Evolutionary conservation across 2,888 invertebrate species (phyloP), one percentile per base, ranked within the genome.

Genomic region (Alitta virens): DNA sequence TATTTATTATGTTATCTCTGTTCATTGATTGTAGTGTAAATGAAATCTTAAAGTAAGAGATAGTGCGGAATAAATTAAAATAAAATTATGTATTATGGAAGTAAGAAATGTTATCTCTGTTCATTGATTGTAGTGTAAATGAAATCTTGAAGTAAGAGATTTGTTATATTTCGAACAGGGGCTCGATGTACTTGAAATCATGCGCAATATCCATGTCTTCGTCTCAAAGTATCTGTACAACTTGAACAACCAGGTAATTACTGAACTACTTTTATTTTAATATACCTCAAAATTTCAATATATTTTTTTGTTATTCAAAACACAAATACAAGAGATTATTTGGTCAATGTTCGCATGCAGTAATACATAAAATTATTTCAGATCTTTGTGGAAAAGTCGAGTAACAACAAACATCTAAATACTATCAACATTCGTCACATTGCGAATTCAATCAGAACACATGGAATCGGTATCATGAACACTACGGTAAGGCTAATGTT

Each of bases 381-480:
- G 84, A 90, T 95, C 65, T 99, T 98, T 81, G 88, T 98, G 62
- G 96, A 98, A 82, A 89, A 90, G 70, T 88, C 88, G 60, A 94
- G 93, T 77, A 89, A 90, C 72, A 95, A 92, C 80, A 96, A 96
- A 77, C 91, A 94, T 83, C 84, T 99, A 67, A 96, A 96, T 79
- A 94, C 96, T 0, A 93, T 99, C 71, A 92, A 93, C 70, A 95
- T 98, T 68, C 87, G 90, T 3, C 97, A 99, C 78, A 90, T 98
- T 63, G 94, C 96, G 0, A 97, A 98, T 84, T 97, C 98, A 0
- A 91, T 99, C 71, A 87, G 96, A 73, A 96, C 96, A 0, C 97
- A 98, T 78, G 98, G 98, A 33, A 91, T 91, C 9, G 98, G 98
- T 7, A 93, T 98, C 65, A 93, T 95, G 87, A 94, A 93, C 76